Percentiles rank a stretch among this genome's conserved stretches.
These are phyloP conservation scores for Zosterops japonicus DNA, from an alignment of 2,113 vertebrate species.

Conservation along the genomic window DNA sequence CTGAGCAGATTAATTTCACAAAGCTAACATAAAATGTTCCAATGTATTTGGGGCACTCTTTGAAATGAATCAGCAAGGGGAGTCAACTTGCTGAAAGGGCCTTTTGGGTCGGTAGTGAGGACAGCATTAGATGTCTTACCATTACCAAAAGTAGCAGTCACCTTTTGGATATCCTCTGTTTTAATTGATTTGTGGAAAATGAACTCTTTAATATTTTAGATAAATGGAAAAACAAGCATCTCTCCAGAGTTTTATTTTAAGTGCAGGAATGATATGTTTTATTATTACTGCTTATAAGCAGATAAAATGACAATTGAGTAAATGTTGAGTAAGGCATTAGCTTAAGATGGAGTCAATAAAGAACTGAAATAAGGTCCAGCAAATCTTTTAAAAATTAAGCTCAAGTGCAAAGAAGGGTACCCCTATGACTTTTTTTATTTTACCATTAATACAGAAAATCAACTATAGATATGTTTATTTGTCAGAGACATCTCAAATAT, in stretches of 20 bases:
- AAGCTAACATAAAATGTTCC: neutral
- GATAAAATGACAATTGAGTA: neutral
- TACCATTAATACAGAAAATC: neutral
- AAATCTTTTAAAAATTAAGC: neutral
- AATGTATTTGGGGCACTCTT: neutral
- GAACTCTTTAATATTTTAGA: conserved; percentile 44
- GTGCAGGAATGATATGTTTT: neutral
- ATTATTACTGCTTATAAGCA: conserved; percentile 6
- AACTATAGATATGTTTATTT: neutral
- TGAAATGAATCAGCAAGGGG: neutral
- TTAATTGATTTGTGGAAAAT: conserved; percentile 8
- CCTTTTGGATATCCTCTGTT: neutral
- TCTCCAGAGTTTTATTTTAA: conserved; percentile 7
- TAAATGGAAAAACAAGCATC: neutral
- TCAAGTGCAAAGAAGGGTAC: neutral
- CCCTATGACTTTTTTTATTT: neutral
- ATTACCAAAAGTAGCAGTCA: neutral
- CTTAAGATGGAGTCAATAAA: conserved; percentile 12
- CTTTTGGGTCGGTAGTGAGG: neutral
- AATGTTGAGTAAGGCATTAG: neutral
- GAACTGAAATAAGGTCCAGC: neutral
- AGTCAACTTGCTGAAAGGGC: neutral
- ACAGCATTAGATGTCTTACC: neutral
- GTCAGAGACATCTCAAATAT: neutral
- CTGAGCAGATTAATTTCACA: neutral